These are phyloP conservation scores for Phrynocephalus forsythii DNA, from an alignment of 2,797 vertebrate species.

Conservation along the genomic window DNA sequence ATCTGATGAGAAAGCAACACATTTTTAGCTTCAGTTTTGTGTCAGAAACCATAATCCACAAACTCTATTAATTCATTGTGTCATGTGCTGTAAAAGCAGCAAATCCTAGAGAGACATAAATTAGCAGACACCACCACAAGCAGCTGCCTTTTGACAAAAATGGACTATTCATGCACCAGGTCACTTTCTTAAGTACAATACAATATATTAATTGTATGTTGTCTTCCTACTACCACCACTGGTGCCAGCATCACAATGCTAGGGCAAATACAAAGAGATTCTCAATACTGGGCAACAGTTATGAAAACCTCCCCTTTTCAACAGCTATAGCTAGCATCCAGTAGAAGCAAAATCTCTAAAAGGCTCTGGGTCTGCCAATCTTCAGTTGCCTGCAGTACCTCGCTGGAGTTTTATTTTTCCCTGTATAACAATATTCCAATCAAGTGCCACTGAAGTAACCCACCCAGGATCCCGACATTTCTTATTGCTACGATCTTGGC, in stretches of 20 bases:
- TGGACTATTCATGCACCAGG: background rate
- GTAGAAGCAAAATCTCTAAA: too few species aligned
- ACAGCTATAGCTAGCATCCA: background rate
- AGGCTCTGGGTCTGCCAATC: too few species aligned
- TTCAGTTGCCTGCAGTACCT: too few species aligned
- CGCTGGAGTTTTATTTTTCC: too few species aligned
- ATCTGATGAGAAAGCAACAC: background rate
- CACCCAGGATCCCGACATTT: too few species aligned
- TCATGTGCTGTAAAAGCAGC: background rate
- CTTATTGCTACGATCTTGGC: too few species aligned
- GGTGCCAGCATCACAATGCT: background rate
- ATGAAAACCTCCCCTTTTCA: background rate
- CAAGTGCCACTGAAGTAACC: too few species aligned
- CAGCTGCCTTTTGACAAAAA: background rate
- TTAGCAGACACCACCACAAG: background rate
- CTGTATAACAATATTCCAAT: too few species aligned
- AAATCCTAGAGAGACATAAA: background rate
- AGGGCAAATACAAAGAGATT: background rate
- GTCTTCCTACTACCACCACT: background rate
- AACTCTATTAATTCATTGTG: background rate
- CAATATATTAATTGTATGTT: background rate
- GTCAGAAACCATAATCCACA: background rate
- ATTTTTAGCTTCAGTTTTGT: background rate
- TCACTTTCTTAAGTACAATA: background rate
- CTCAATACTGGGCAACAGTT: too few species aligned